A percentile compares a stretch with the other conserved stretches of the same genome.
Evolutionary conservation across 2,113 vertebrate genomes (phyloP).

Genomic region (Procavia capensis): DNA sequence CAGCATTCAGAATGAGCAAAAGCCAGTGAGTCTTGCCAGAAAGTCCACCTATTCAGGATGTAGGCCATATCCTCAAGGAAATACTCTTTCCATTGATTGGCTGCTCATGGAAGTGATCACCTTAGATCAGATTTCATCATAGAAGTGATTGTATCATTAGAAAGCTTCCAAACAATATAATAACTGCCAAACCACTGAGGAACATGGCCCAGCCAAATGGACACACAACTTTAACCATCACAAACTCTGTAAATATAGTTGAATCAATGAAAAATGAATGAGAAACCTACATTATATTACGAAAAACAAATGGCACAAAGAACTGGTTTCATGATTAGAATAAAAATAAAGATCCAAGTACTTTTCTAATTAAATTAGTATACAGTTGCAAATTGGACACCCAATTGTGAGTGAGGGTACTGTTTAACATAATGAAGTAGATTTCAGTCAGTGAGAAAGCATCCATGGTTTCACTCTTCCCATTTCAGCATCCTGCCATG

Average conservation of each 20-base stretch:
- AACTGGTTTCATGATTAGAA: slow-evolving; percentile 47
- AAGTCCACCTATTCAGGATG: too few relatives aligned
- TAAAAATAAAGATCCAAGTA: slow-evolving; percentile 27
- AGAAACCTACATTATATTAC: slow-evolving; percentile 13
- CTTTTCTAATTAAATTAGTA: slow-evolving; percentile 48
- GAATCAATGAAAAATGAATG: slow-evolving; percentile 47
- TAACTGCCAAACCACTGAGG: too few relatives aligned
- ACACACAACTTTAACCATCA: too few relatives aligned
- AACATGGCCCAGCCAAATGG: too few relatives aligned
- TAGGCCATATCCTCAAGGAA: too few relatives aligned
- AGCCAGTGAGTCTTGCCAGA: too few relatives aligned
- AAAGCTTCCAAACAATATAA: too few relatives aligned
- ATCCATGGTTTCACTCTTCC: not conserved
- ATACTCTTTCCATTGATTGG: too few relatives aligned
- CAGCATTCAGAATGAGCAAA: too few relatives aligned
- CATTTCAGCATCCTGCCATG: not conserved
- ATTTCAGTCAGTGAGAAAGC: not conserved
- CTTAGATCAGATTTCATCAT: too few relatives aligned
- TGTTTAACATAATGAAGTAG: not conserved
- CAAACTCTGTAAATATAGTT: slow-evolving; percentile 18
- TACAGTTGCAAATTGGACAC: not conserved
- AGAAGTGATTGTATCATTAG: too few relatives aligned
- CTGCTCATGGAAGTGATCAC: too few relatives aligned
- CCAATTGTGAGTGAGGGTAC: not conserved
- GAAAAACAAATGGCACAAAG: slow-evolving; percentile 9